Percentiles rank a stretch among this genome's conserved stretches.
Evolutionary conservation across 2,113 vertebrate genomes (phyloP).

Genomic region (Cryptotis parvus): DNA sequence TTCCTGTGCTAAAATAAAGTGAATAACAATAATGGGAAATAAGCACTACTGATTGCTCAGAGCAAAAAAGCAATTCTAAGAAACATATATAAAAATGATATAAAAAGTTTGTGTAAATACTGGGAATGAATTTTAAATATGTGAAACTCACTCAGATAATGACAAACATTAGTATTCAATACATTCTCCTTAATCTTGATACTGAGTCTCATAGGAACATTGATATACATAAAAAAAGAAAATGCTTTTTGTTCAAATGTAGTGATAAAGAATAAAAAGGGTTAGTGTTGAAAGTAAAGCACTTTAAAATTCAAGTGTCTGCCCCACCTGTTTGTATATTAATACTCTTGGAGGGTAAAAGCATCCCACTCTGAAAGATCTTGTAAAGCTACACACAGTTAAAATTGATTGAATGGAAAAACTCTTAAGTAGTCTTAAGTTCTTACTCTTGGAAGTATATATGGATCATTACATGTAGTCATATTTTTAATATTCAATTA

Average conservation of each 20-base stretch:
- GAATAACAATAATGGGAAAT: neutral
- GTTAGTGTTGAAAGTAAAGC: neutral
- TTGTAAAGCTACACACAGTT: neutral
- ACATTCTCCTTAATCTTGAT: neutral
- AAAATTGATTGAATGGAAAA: neutral
- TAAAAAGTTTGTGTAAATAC: neutral
- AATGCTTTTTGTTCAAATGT: neutral
- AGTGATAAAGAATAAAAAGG: neutral
- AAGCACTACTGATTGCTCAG: neutral
- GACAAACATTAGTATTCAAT: neutral
- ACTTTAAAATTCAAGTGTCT: neutral
- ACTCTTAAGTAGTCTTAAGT: neutral
- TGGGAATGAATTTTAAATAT: neutral
- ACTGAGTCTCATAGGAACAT: neutral
- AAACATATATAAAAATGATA: neutral
- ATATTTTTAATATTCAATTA: slow-evolving; percentile 99
- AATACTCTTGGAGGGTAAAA: neutral
- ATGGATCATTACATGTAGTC: slow-evolving; percentile 99
- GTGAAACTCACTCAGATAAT: neutral
- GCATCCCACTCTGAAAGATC: neutral
- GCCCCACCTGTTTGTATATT: neutral
- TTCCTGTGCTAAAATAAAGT: neutral
- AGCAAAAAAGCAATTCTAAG: neutral
- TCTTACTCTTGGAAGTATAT: slow-evolving; percentile 92
- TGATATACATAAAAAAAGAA: neutral